A percentile compares a stretch with the other conserved stretches of the same genome.
These are phyloP conservation scores for Busseola fusca DNA, from an alignment of 2,888 invertebrate genomes.

Conservation along the genomic window DNA sequence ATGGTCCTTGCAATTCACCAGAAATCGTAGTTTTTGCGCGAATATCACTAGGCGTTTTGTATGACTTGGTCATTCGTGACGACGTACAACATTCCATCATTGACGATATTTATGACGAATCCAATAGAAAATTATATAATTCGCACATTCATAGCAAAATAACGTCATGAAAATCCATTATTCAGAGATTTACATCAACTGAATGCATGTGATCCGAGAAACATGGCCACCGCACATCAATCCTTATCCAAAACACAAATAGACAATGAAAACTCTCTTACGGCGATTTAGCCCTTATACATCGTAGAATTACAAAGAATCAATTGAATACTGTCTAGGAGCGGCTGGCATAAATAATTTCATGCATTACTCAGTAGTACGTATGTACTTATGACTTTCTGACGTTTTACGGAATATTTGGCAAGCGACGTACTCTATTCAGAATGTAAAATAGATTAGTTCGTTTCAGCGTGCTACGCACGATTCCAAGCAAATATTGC, in stretches of 20 bases:
- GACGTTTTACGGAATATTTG: constrained; percentile 89
- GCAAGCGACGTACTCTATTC: constrained; percentile 86
- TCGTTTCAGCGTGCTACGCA: constrained; percentile 78
- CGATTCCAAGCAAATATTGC: constrained; percentile 71
- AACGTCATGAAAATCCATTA: constrained; percentile 77
- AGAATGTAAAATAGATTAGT: constrained; percentile 80
- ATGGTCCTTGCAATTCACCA: constrained; percentile 89
- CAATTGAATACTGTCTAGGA: constrained; percentile 82
- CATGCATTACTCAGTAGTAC: constrained; percentile 87
- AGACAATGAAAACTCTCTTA: constrained; percentile 82
- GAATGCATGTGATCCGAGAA: constrained; percentile 87
- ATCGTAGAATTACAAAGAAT: constrained; percentile 80
- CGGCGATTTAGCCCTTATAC: constrained; percentile 71
- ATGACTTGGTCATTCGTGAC: constrained; percentile 72
- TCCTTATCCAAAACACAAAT: constrained; percentile 83
- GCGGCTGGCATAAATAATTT: constrained; percentile 86
- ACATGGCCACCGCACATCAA: constrained; percentile 87
- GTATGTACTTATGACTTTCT: constrained; percentile 89
- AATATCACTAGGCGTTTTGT: constrained; percentile 78
- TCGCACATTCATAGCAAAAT: constrained; percentile 76
- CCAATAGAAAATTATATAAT: constrained; percentile 83
- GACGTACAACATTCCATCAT: constrained; percentile 75
- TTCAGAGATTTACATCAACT: constrained; percentile 77
- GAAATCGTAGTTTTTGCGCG: constrained; percentile 86
- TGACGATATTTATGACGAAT: constrained; percentile 70